Evolutionary conservation across 53 echinoderm and acorn worm genomes (phyloP).

Genomic region (Crossaster papposus): DNA sequence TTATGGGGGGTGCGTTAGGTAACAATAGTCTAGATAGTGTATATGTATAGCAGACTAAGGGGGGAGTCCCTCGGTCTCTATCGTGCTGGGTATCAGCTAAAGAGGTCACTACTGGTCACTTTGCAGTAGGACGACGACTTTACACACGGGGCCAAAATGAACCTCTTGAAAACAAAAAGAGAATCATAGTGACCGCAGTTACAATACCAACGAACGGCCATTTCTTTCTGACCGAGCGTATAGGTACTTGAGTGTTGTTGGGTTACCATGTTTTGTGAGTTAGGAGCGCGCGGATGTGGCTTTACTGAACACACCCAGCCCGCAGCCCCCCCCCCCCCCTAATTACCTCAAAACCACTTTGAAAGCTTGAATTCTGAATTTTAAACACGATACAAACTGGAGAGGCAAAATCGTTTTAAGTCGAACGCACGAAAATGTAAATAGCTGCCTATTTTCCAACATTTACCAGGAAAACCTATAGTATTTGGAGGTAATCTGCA

Average conservation of each 20-base stretch:
- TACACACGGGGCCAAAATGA: not conserved
- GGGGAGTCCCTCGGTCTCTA: too few relatives aligned
- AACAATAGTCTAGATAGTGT: too few relatives aligned
- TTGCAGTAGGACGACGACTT: not conserved
- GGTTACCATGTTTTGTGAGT: not conserved
- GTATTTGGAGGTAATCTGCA: too few relatives aligned
- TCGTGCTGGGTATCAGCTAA: too few relatives aligned
- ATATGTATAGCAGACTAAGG: too few relatives aligned
- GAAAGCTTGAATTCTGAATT: too few relatives aligned
- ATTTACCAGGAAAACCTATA: too few relatives aligned
- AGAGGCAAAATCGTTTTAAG: too few relatives aligned
- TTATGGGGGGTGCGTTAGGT: too few relatives aligned
- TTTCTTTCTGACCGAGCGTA: not conserved
- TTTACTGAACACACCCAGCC: constrained; percentile 9
- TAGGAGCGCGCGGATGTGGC: not conserved
- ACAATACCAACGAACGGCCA: not conserved
- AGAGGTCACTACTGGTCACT: constrained; percentile 10
- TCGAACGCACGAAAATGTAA: too few relatives aligned
- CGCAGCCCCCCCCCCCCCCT: not conserved
- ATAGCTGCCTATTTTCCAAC: too few relatives aligned
- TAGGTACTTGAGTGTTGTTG: not conserved
- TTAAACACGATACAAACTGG: too few relatives aligned
- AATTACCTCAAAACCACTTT: not conserved
- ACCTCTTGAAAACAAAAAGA: not conserved
- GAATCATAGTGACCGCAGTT: constrained; percentile 9